Evolutionary conservation across 2,888 invertebrate genomes (phyloP), one percentile per base, ranked within the genome.

Genomic region (Penaeus monodon): DNA sequence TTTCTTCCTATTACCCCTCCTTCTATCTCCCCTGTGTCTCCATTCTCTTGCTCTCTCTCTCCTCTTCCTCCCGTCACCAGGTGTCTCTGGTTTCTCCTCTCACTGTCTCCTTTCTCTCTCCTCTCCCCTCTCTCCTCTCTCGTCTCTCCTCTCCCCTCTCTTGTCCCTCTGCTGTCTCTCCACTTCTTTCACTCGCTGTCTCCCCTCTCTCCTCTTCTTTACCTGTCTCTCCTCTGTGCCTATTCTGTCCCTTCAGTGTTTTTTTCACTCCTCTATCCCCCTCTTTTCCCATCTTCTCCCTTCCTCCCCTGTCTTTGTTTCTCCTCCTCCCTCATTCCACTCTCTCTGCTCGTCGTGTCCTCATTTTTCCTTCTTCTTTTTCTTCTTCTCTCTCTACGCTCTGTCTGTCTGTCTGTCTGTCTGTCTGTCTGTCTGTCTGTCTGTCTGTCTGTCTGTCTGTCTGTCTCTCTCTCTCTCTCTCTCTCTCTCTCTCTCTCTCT

Each of bases 381-480:
- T 33, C 33, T 33, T 44, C n/a, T 49, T 38, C 77, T 77, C 44
- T 77, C 44, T 77, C 1, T 49, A 49, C 1, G 8, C 49, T 49
- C 29, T 76, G 33, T 33, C 33, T 33, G 3, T 33, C 33, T 33
- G 33, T 33, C 33, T 33, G 33, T 33, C 33, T 33, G 33, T 33
- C 3, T 33, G 33, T 33, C 33, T 33, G 33, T 33, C 3, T 33
- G 33, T 33, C 33, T 33, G 33, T 33, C 33, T 33, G 33, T 33
- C 33, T 64, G 29, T 80, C 80, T 4, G 17, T 64, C 64, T 65
- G 65, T 65, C 65, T 65, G 29, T 80, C 24, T 65, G 29, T 33
- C 64, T 63, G 24, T 80, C 27, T 80, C 80, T 80, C 65, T 80
- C 80, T 27, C 27, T 65, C 65, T 63, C 33, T 29, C 66, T 63